Base-by-base conservation (phyloP, 2,888 invertebrate genomes). In the Rhamphomyia laevipes region DNA sequence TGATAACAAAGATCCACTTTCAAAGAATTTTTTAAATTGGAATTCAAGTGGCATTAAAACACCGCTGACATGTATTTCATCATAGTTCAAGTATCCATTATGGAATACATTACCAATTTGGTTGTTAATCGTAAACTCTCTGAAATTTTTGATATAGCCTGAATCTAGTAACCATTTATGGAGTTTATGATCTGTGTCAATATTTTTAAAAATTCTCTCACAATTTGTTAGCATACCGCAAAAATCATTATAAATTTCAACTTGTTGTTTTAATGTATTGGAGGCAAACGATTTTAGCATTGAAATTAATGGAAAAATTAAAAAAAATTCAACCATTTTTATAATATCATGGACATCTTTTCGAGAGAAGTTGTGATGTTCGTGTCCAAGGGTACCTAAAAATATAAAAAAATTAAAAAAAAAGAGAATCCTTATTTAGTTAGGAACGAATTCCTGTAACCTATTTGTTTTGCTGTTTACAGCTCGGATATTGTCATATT, bases 1-100 rank as follows among this genome's bases (percentile, higher is more conserved):
- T 17, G 27, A 40, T 15, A 46, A 30, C 7, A 40, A 15, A 18
- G 16, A n/a, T 13, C 40, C 46, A 7, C 13, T 38, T 31, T 40
- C 30, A 40, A 46, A 46, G 38, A 38, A 40, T 46, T 46, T 40
- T 40, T 46, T 37, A 5, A 46, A 27, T 40, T 46, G 45, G 17
- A 45, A 45, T 15, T 38, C 11, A 12, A 45, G 11, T 18, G 45
- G 45, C 37, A 45, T 37, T 13, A 45, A 38, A 37, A 45, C 23
- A 13, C 45, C 45, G 12, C 21, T 45, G 3, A 13, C 21, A 17
- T 38, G 17, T 15, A 2, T 23, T 38, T 45, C 45, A 9, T 45
- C 23, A 30, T 45, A 45, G 11, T 6, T 38, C 13, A 45, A 15
- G 18, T 35, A 21, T 4, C 45, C 45, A 17, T 45, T 35, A 35